Percentiles rank a stretch among this genome's conserved stretches.
Conservation (phyloP, 2,888 invertebrate genomes). For the Epiblema foenella region DNA sequence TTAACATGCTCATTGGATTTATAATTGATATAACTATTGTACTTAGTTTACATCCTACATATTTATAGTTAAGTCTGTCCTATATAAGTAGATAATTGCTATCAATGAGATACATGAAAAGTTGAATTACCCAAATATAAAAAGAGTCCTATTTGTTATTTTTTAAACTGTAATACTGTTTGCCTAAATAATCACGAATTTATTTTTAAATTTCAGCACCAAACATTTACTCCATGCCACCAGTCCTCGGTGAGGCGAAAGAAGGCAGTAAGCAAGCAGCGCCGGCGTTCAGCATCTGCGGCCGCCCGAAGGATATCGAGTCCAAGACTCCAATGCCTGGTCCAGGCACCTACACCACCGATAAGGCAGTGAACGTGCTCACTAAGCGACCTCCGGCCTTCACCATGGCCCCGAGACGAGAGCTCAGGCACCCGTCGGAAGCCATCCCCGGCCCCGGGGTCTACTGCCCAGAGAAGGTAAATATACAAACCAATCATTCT, state of each 20-base stretch:
- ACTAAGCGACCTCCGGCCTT: constrained; percentile 89
- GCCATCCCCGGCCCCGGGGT: constrained; percentile 86
- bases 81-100: no score
- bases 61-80: no score
- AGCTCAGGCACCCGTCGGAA: constrained; percentile 68
- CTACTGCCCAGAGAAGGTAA: constrained; percentile 87
- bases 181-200: no score
- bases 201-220: constrained; percentile 86
- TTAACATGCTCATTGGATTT: not conserved
- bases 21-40: not conserved
- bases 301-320: constrained; percentile 88
- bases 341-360: constrained; percentile 90
- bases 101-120: not conserved
- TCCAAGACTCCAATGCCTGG: constrained; percentile 87
- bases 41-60: not conserved
- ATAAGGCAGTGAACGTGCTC: constrained; percentile 78
- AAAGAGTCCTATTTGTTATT: not conserved
- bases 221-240: constrained; percentile 94
- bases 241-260: constrained; percentile 87
- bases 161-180: not conserved
- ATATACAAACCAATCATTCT: constrained; percentile 7
- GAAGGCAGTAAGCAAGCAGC: constrained; percentile 87
- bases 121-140: not conserved
- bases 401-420: constrained; percentile 89
- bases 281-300: constrained; percentile 95